phyloP scores from a whole-genome alignment of 2,797 vertebrate species.

The Strix occidentalis region DNA sequence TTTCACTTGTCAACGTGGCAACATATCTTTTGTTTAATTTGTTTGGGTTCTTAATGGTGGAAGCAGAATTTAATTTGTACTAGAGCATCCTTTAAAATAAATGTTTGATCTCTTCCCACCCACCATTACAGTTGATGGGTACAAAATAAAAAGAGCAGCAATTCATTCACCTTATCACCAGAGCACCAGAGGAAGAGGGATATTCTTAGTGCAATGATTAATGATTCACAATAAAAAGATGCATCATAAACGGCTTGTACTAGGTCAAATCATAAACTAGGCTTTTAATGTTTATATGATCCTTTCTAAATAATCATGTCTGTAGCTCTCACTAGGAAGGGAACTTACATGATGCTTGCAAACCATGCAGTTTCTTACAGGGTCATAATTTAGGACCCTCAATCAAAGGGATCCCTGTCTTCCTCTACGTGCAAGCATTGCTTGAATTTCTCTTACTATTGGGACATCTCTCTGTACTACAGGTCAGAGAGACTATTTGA shows the following conservation, averaged over 20 bases:
- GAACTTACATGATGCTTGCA: background rate
- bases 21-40: background rate
- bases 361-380: constrained; percentile 46
- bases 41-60: background rate
- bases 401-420: background rate
- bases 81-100: constrained; percentile 13
- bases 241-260: constrained; percentile 51
- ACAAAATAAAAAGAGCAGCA: background rate
- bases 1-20: background rate
- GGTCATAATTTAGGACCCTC: background rate
- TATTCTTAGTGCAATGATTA: constrained; percentile 43
- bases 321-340: background rate
- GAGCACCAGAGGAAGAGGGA: background rate
- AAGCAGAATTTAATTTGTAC: constrained; percentile 44
- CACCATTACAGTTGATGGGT: background rate
- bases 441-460: background rate
- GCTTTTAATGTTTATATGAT: constrained; percentile 45
- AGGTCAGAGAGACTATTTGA: background rate
- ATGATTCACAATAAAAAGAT: constrained; percentile 48
- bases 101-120: constrained; percentile 14
- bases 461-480: background rate
- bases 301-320: constrained; percentile 39
- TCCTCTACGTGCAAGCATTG: background rate
- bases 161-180: constrained; percentile 22
- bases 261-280: constrained; percentile 54